Evolutionary conservation across 1,140 invertebrate species (phyloP), one percentile per base, ranked within the genome.

Genomic region (Pseudomyrmex pallidus): DNA sequence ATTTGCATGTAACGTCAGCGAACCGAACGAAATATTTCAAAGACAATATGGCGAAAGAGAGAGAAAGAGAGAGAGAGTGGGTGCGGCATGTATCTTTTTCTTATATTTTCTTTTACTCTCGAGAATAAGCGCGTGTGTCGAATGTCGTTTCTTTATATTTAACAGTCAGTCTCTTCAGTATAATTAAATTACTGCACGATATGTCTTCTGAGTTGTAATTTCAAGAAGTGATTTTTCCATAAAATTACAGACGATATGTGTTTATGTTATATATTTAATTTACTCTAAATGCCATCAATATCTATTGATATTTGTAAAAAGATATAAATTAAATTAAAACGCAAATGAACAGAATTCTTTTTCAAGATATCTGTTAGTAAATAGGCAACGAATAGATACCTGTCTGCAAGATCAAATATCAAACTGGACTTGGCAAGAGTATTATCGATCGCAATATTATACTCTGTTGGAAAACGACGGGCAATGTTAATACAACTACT

Each of bases 1-100:
- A 72, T 86, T 86, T 86, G 82, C 85, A 74, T 84, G 83, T 86
- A 86, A 56, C 61, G 82, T 50, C 74, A 22, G 63, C 76, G 82
- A 86, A 66, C 82, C 85, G 61, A 68, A 72, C 64, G 59, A 74
- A 78, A 87, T 52, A 68, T 78, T 87, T 87, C 54, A 87, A 84
- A 74, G 85, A 87, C 74, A 82, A 64, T 20, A 5, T 12, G 22
- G 20, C 5, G 72, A 61, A 56, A 78, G 63, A 46, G 67, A 17
- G 56, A 46, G 54, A 35, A 56, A 61, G 56, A 74, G 68, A 46
- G 73, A 17, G 56, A 46, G 54, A 35, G 17, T 50, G 15, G 7
- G 22, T n/a, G 46, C 67, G 8, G n/a, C 10, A 15, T n/a, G 56
- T 48, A 12, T 68, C 73, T 73, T 84, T 87, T 84, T 57, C 67